Conservation (phyloP, 2,888 invertebrate species). For the Mactromeris polynyma region DNA sequence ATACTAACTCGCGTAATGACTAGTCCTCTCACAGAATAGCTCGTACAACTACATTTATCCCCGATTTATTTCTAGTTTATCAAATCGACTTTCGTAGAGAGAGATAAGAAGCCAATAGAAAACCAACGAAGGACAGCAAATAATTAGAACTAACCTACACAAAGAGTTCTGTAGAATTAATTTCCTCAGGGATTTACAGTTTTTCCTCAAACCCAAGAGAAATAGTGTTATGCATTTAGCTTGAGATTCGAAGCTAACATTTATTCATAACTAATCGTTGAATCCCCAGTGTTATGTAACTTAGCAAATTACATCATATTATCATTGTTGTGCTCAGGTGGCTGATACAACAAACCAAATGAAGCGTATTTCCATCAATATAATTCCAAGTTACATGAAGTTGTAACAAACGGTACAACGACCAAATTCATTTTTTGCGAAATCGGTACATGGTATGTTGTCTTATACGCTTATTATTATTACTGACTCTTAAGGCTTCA, state of each 20-base stretch:
- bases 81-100: conserved; percentile 7
- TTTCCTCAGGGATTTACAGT: conserved; percentile 14
- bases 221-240: neutral
- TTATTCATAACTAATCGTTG: neutral
- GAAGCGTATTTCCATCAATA: neutral
- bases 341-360: neutral
- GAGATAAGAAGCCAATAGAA: conserved; percentile 17
- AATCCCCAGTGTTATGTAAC: neutral
- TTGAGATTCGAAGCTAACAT: neutral
- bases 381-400: neutral
- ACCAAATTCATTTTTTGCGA: too few species aligned
- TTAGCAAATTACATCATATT: neutral
- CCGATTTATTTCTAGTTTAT: conserved; percentile 11
- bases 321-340: neutral
- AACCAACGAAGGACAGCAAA: neutral
- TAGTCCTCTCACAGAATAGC: neutral
- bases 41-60: neutral
- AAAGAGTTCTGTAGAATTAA: conserved; percentile 13
- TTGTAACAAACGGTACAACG: too few species aligned
- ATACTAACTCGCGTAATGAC: neutral
- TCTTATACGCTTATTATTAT: too few species aligned
- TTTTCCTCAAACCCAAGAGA: neutral
- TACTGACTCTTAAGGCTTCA: too few species aligned
- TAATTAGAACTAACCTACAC: conserved; percentile 15
- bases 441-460: too few species aligned